Evolutionary conservation across 2,888 invertebrate genomes (phyloP), one percentile per base, ranked within the genome.

Genomic region (Cremastobaeus sp.): DNA sequence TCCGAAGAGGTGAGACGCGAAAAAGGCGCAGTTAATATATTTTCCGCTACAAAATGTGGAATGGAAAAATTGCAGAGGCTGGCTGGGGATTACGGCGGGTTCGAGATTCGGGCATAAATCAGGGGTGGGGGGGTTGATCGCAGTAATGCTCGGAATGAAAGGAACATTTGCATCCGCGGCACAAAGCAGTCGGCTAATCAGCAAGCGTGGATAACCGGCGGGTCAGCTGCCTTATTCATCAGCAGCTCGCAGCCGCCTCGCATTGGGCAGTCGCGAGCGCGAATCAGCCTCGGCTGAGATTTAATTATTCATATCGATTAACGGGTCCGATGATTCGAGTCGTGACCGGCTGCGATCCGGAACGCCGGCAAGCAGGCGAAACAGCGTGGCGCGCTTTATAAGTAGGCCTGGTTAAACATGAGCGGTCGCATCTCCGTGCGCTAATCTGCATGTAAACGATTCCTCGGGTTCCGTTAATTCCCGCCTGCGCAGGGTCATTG

Each of bases 231-330:
- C 37, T 47, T 60, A 60, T 48, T 47, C 59, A 48, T 47, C 59
- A 60, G 8, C 25, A 25, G 25, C 25, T 25, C 25, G 25, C 25
- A 3, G 8, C n/a, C n/a, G n/a, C n/a, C n/a, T n/a, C n/a, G n/a
- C n/a, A n/a, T n/a, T n/a, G n/a, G n/a, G n/a, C n/a, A n/a, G n/a
- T n/a, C n/a, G n/a, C n/a, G n/a, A n/a, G n/a, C n/a, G n/a, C n/a
- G n/a, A n/a, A n/a, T n/a, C n/a, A 25, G 25, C 25, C 25, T 5
- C 25, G 8, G 25, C 3, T 25, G 8, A 3, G 43, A 60, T 64
- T 64, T 64, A 52, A 64, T 52, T 64, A 52, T 52, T 52, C 64
- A 21, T 28, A 64, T 43, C 43, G 64, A 64, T 64, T 45, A 52
- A 52, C 50, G 62, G 32, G 9, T 18, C 12, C 35, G 11, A 35